Evolutionary conservation across 2,113 vertebrate genomes (phyloP), one percentile per base, ranked within the genome.

Genomic region (Penelope pileata): DNA sequence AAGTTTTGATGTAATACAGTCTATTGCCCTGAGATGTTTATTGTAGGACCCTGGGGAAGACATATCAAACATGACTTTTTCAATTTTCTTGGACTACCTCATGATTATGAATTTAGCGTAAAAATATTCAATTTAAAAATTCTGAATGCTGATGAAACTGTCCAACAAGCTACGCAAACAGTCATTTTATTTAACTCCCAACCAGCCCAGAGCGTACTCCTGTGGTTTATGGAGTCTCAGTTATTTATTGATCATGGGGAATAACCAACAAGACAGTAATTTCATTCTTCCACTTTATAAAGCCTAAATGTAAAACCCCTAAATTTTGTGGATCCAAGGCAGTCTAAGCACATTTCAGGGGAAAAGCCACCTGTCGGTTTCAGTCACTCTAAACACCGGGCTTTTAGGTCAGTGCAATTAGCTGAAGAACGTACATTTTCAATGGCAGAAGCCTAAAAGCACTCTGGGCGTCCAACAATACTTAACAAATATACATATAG

Each of bases 81-180:
- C 59, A 62, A 30, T 45, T 86, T 68, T 29, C 15, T 36, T 79
- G 22, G 58, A 86, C 91, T 91, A 86, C 51, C 45, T 84, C 90
- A 81, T 50, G 79, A 93, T 88, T 75, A 88, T 42, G 16, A 94
- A 95, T 96, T 96, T 77, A 87, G 23, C 9, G 40, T 54, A 91
- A 74, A 95, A 92, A 68, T 79, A 85, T 81, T 94, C 67, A 68
- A 81, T 91, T 96, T 92, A 78, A 90, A 70, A 43, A 47, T 50
- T 64, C 68, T 67, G 53, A 73, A 89, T 92, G 85, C 59, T 87
- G 82, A 89, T 87, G 73, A 91, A 78, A 56, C 51, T 91, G 88
- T 89, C 79, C 94, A 91, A 90, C 79, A 96, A 94, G 86, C 78
- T 95, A 93, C 58, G 82, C 59, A 97, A 96, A 94, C 70, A 72